Conservation (phyloP, 2,888 invertebrate genomes). For the Agonum fuliginosum region DNA sequence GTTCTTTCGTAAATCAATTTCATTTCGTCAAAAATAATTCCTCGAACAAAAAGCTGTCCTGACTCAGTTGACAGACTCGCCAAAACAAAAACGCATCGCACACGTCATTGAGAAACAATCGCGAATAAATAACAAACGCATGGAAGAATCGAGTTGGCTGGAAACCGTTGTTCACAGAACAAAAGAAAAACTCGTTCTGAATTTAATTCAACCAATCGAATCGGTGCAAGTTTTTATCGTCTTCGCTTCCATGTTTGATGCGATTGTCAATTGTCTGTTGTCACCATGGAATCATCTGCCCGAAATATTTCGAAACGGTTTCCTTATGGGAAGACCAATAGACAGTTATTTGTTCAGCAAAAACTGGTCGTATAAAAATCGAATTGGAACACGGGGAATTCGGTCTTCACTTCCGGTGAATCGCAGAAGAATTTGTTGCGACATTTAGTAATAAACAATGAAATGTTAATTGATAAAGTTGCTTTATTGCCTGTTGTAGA, state of each 20-base stretch:
- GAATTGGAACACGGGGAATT: slow-evolving; percentile 46
- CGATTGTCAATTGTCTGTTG: slow-evolving; percentile 40
- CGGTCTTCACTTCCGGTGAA: slow-evolving; percentile 42
- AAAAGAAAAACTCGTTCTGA: slow-evolving; percentile 70
- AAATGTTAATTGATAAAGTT: slow-evolving; percentile 23
- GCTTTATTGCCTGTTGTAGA: slow-evolving; percentile 11
- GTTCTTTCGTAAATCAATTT: slow-evolving; percentile 51
- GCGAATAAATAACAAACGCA: slow-evolving; percentile 63
- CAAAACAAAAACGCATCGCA: slow-evolving; percentile 48
- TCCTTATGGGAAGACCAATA: slow-evolving; percentile 54
- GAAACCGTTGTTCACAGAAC: slow-evolving; percentile 56
- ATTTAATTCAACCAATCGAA: slow-evolving; percentile 71
- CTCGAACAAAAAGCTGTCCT: not conserved
- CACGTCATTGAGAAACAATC: slow-evolving; percentile 55
- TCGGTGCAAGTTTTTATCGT: slow-evolving; percentile 66
- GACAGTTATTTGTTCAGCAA: slow-evolving; percentile 51
- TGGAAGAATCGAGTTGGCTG: slow-evolving; percentile 61
- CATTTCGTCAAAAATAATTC: slow-evolving; percentile 31
- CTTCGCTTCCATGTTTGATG: slow-evolving; percentile 44
- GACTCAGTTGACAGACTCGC: slow-evolving; percentile 36
- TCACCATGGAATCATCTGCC: slow-evolving; percentile 30
- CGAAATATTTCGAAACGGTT: slow-evolving; percentile 55
- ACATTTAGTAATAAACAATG: slow-evolving; percentile 23
- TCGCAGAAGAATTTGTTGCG: slow-evolving; percentile 21
- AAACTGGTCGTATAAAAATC: slow-evolving; percentile 55